Evolutionary conservation across 2,888 invertebrate species (phyloP).

Genomic region (Archips xylosteana): DNA sequence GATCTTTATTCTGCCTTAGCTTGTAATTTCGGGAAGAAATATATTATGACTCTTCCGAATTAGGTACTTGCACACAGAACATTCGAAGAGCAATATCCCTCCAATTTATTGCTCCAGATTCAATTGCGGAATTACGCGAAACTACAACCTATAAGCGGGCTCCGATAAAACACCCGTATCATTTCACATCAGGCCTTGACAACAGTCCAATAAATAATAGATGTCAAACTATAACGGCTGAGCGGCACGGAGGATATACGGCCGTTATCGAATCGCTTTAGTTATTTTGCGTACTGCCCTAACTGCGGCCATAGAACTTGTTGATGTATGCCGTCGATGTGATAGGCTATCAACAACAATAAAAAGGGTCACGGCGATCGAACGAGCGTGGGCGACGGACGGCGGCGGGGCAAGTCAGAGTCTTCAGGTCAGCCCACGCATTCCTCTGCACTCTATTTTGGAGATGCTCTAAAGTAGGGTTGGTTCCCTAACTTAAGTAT

Average conservation of each 20-base stretch:
- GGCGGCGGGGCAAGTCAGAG: background rate
- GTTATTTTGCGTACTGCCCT: slow-evolving; percentile 32
- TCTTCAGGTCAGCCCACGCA: background rate
- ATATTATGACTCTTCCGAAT: background rate
- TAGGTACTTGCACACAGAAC: background rate
- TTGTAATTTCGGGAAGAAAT: background rate
- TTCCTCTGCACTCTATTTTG: background rate
- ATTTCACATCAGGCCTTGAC: slow-evolving; percentile 17
- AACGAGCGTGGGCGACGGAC: slow-evolving; percentile 23
- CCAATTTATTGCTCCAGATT: background rate
- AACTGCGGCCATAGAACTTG: slow-evolving; percentile 23
- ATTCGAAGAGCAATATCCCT: background rate
- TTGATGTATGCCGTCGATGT: slow-evolving; percentile 36
- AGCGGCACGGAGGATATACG: slow-evolving; percentile 4
- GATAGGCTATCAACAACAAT: slow-evolving; percentile 44
- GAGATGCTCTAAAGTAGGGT: too few relatives aligned
- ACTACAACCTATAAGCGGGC: slow-evolving; percentile 4
- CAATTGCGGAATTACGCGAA: slow-evolving; percentile 6
- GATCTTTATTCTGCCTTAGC: background rate
- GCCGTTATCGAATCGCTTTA: slow-evolving; percentile 21
- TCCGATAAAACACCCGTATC: slow-evolving; percentile 6
- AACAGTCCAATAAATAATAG: slow-evolving; percentile 16
- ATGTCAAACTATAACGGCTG: slow-evolving; percentile 28
- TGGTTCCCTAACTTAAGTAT: too few relatives aligned
- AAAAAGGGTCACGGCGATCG: slow-evolving; percentile 40